Percentiles rank a stretch among this genome's conserved stretches.
Conservation (phyloP, 2,113 vertebrate species). For the Psammodynastes pulverulentus region DNA sequence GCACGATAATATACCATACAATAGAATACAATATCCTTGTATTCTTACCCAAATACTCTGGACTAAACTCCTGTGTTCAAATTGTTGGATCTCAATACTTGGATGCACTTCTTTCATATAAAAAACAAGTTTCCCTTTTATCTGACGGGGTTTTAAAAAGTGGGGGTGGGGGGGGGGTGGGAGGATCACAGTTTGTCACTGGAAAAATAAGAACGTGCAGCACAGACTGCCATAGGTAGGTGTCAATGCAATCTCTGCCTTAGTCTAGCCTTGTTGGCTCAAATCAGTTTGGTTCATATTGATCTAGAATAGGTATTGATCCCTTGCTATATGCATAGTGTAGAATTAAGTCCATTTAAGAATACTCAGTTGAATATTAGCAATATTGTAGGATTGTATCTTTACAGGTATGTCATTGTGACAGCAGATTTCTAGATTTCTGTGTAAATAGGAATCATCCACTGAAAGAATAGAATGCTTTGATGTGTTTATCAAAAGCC, state of each 20-base stretch:
- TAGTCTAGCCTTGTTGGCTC: background rate
- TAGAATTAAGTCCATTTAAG: conserved; percentile 24
- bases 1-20: background rate
- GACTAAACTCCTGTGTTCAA: background rate
- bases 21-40: background rate
- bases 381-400: background rate
- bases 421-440: background rate
- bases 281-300: background rate
- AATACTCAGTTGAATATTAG: conserved; percentile 13
- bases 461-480: conserved; percentile 12
- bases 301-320: background rate
- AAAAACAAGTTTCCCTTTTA: background rate
- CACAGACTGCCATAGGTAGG: background rate
- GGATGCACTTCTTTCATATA: background rate
- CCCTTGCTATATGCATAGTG: conserved; percentile 1
- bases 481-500: conserved; percentile 20
- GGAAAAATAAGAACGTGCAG: background rate
- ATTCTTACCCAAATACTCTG: background rate
- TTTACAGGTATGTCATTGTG: background rate
- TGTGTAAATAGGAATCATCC: background rate
- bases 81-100: background rate
- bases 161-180: no score
- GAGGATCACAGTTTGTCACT: background rate
- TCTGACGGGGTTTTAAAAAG: background rate
- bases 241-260: background rate